phyloP scores from a whole-genome alignment of 2,888 invertebrate genomes.

The Vanessa cardui region DNA sequence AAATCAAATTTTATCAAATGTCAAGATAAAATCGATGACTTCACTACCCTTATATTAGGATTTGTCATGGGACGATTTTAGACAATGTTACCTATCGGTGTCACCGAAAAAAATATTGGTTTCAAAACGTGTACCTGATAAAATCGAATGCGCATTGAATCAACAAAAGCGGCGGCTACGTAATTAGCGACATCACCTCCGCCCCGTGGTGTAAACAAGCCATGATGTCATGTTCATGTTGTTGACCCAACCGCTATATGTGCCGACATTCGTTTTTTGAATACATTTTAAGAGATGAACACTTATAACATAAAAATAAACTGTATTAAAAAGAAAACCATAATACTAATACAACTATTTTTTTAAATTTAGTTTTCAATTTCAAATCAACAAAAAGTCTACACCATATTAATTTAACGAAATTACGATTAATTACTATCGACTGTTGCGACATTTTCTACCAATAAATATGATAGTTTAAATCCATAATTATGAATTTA shows the following conservation, averaged over 20 bases:
- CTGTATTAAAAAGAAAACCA: constrained; percentile 13
- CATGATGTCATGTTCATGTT: constrained; percentile 76
- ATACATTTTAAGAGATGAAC: constrained; percentile 24
- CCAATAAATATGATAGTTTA: no score
- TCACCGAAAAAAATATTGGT: neutral
- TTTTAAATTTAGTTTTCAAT: no score
- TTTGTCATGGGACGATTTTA: neutral
- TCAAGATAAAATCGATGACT: constrained; percentile 35
- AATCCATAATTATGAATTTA: no score
- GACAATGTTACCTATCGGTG: neutral
- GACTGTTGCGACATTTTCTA: no score
- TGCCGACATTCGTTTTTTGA: constrained; percentile 28
- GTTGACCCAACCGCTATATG: constrained; percentile 65
- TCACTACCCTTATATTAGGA: constrained; percentile 29
- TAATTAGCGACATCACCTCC: constrained; percentile 66
- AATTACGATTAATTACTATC: no score
- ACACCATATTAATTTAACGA: no score
- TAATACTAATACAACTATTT: no score
- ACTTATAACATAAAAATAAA: constrained; percentile 16
- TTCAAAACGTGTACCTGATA: constrained; percentile 3
- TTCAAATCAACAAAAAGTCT: no score
- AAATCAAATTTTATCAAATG: constrained; percentile 3
- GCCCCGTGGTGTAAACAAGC: constrained; percentile 66
- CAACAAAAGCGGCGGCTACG: constrained; percentile 56
- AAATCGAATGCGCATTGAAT: constrained; percentile 50